Evolutionary conservation across 2,797 vertebrate genomes (phyloP).

Genomic region (Pangasius sanitwongsei): DNA sequence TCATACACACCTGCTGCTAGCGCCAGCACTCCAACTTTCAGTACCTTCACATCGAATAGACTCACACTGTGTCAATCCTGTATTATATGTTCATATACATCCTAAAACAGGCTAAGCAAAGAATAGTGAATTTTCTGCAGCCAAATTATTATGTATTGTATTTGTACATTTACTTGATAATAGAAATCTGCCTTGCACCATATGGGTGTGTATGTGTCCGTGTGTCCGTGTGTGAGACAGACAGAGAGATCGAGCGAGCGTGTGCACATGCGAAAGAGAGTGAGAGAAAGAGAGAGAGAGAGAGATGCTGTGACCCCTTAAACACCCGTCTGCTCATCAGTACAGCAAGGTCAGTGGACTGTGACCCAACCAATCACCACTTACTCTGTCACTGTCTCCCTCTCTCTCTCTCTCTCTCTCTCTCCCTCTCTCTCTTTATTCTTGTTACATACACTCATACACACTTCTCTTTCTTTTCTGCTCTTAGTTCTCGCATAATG

Average conservation of each 20-base stretch:
- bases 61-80: neutral
- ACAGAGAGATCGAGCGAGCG: conserved; percentile 58
- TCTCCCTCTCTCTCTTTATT: conserved; percentile 23
- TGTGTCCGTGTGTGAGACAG: neutral
- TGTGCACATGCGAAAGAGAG: conserved; percentile 46
- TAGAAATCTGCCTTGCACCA: neutral
- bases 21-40: neutral
- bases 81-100: neutral
- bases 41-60: neutral
- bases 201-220: neutral
- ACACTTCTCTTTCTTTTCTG: neutral
- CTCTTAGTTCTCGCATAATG: conserved; percentile 47
- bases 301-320: conserved; percentile 77
- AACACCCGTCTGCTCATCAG: conserved; percentile 79
- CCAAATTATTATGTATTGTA: neutral
- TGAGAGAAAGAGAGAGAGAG: conserved; percentile 57
- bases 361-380: conserved; percentile 80
- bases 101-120: neutral
- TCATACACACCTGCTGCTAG: conserved; percentile 11
- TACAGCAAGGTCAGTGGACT: conserved; percentile 78
- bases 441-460: neutral
- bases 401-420: conserved; percentile 10
- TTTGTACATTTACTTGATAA: neutral
- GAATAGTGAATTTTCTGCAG: neutral
- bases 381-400: conserved; percentile 66